Evolutionary conservation across 2,113 vertebrate genomes (phyloP).

Genomic region (Colius striatus): DNA sequence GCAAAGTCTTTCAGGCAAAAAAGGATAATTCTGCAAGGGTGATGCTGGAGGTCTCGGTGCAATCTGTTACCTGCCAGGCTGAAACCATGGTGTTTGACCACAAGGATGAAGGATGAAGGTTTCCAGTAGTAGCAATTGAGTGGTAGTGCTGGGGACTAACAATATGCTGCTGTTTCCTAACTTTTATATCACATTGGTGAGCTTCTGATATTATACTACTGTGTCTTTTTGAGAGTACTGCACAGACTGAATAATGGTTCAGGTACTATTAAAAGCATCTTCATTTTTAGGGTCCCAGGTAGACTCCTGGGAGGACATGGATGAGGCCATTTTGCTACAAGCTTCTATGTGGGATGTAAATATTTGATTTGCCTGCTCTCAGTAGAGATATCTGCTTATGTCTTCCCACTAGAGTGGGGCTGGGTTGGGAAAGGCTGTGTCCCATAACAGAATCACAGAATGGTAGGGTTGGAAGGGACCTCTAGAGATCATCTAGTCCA

Average conservation of each 20-base stretch:
- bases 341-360: not conserved
- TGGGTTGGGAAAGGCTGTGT: not conserved
- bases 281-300: not conserved
- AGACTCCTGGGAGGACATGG: not conserved
- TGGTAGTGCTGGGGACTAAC: not conserved
- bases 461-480: too few species aligned
- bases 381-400: fast-evolving
- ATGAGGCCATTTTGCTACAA: not conserved
- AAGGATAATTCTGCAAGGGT: not conserved
- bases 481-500: too few species aligned
- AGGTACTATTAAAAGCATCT: not conserved
- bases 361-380: not conserved
- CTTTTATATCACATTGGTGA: not conserved
- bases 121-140: not conserved
- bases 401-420: not conserved
- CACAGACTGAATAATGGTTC: not conserved
- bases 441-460: too few species aligned
- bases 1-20: not conserved
- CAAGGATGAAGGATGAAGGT: not conserved
- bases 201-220: not conserved
- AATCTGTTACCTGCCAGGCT: not conserved
- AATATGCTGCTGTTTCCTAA: fast-evolving
- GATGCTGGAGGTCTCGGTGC: not conserved
- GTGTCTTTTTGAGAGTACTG: fast-evolving
- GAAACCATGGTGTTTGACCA: not conserved